Conservation (phyloP, 1,140 invertebrate genomes). For the Diachasmimorpha longicaudata region DNA sequence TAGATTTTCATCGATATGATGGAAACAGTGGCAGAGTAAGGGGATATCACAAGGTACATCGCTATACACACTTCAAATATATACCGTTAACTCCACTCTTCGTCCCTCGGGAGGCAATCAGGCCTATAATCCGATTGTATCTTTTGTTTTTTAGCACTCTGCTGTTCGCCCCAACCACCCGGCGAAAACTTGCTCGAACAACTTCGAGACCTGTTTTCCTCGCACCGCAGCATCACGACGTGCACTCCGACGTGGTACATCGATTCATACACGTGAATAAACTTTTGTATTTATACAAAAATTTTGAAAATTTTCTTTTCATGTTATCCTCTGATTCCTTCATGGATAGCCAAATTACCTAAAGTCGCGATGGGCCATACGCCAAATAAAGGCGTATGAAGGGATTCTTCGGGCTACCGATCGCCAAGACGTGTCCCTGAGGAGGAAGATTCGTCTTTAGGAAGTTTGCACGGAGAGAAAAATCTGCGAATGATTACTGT, state of each 20-base stretch:
- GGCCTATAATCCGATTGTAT: constrained; percentile 58
- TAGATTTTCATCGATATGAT: background rate
- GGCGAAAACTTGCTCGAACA: constrained; percentile 30
- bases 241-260: background rate
- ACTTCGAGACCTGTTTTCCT: constrained; percentile 57
- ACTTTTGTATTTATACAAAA: background rate
- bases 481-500: no score
- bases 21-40: background rate
- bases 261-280: background rate
- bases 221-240: constrained; percentile 7
- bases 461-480: no score
- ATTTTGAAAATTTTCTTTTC: no score
- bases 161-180: constrained; percentile 40
- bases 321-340: no score
- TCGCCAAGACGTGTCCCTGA: no score
- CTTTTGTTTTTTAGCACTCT: constrained; percentile 49
- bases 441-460: no score
- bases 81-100: constrained; percentile 53
- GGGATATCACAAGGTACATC: constrained; percentile 5
- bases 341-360: no score
- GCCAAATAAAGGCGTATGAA: no score
- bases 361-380: no score
- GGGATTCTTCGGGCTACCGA: no score
- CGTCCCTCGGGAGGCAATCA: constrained; percentile 46
- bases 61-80: background rate